These are phyloP conservation scores for Tigriopus californicus DNA, from an alignment of 2,888 invertebrate species.

Conservation along the genomic window DNA sequence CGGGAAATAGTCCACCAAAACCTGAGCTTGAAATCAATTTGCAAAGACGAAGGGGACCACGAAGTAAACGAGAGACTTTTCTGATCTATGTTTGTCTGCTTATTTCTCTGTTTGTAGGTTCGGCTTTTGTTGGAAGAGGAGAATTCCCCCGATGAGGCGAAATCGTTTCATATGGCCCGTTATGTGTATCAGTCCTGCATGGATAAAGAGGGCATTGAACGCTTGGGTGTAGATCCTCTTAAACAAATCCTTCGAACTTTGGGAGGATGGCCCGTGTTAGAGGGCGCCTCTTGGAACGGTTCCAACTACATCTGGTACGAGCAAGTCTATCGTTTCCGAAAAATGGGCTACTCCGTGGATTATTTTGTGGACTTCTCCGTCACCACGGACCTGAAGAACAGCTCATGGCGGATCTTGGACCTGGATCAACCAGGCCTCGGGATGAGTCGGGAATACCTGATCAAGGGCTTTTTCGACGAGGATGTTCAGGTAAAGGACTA, in stretches of 20 bases:
- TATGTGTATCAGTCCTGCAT: constrained; percentile 68
- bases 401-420: constrained; percentile 43
- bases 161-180: constrained; percentile 55
- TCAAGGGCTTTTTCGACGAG: constrained; percentile 60
- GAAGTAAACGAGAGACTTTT: no score
- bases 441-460: constrained; percentile 54
- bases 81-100: no score
- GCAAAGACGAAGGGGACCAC: no score
- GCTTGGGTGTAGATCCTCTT: constrained; percentile 52
- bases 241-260: constrained; percentile 47
- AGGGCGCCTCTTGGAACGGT: constrained; percentile 48
- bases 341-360: constrained; percentile 64
- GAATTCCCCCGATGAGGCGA: constrained; percentile 34
- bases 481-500: constrained; percentile 42
- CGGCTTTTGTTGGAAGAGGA: constrained; percentile 20
- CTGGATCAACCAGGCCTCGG: constrained; percentile 72
- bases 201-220: constrained; percentile 70
- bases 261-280: constrained; percentile 85
- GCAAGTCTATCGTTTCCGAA: constrained; percentile 59
- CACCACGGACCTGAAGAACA: constrained; percentile 71
- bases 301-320: constrained; percentile 56
- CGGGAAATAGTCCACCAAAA: no score
- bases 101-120: not conserved
- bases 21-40: no score
- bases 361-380: constrained; percentile 78